Conservation (phyloP, 2,888 invertebrate species). For the Drosophila ezoana region DNA sequence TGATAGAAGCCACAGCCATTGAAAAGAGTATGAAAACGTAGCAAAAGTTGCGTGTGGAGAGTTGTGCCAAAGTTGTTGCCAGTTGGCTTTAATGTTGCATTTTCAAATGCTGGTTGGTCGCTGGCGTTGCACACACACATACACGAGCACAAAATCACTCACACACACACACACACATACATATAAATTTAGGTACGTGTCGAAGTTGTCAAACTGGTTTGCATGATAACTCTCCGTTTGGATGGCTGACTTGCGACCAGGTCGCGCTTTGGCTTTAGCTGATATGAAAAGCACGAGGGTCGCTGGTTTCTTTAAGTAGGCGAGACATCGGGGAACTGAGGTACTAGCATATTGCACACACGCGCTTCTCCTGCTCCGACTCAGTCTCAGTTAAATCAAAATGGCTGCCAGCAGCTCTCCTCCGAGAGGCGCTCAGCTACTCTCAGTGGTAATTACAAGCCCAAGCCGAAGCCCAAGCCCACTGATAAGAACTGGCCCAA, state of each 20-base stretch:
- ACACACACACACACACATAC: slow-evolving; percentile 14
- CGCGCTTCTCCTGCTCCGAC: slow-evolving; percentile 38
- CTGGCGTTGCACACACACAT: slow-evolving; percentile 53
- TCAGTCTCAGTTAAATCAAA: slow-evolving; percentile 29
- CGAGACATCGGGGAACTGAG: slow-evolving; percentile 6
- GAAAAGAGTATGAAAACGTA: slow-evolving; percentile 35
- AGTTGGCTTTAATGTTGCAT: slow-evolving; percentile 77
- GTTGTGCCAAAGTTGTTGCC: slow-evolving; percentile 69
- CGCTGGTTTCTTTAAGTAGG: slow-evolving; percentile 27
- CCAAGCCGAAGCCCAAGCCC: slow-evolving; percentile 24
- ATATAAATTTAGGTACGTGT: slow-evolving; percentile 9
- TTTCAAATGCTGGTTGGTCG: slow-evolving; percentile 77
- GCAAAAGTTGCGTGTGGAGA: slow-evolving; percentile 66
- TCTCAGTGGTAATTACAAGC: slow-evolving; percentile 43
- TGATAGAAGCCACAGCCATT: slow-evolving; percentile 35
- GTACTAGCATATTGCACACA: slow-evolving; percentile 71
- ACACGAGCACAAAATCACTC: neutral
- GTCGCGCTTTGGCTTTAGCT: slow-evolving; percentile 72
- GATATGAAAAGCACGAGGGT: slow-evolving; percentile 71
- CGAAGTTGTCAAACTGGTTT: slow-evolving; percentile 75
- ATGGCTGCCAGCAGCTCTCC: slow-evolving; percentile 45
- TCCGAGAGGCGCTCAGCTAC: slow-evolving; percentile 2
- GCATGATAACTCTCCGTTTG: slow-evolving; percentile 66
- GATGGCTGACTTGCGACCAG: slow-evolving; percentile 60
- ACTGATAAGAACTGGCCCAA: slow-evolving; percentile 46